Conservation (phyloP, 1,140 invertebrate genomes). For the Tetramorium simillimum region DNA sequence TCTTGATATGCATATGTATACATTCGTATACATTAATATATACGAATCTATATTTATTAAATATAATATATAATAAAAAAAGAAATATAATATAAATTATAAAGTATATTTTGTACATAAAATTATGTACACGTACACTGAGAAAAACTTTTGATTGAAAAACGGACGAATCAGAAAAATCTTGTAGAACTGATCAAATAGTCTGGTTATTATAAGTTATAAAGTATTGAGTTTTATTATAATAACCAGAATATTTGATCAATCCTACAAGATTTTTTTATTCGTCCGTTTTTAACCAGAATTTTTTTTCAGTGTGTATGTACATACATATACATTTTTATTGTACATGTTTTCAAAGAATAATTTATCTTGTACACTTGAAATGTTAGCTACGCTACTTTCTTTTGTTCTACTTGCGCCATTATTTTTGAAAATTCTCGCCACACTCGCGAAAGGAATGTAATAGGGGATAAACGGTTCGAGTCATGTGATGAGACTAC, state of each 20-base stretch:
- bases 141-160: no score
- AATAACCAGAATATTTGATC: no score
- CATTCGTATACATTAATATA: no score
- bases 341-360: not conserved
- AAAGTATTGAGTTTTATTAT: no score
- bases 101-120: not conserved
- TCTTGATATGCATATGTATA: not conserved
- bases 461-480: slow-evolving; percentile 15
- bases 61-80: no score
- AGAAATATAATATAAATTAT: not conserved
- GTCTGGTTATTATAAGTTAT: no score
- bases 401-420: not conserved
- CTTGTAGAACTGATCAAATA: no score
- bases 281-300: no score
- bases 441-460: not conserved
- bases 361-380: not conserved
- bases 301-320: not conserved
- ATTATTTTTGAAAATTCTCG: slow-evolving; percentile 12
- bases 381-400: not conserved
- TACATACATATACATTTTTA: not conserved
- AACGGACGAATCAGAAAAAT: no score
- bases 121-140: not conserved
- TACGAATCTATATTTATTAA: no score
- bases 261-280: no score
- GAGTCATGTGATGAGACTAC: slow-evolving; percentile 3